Percentiles rank a stretch among this genome's conserved stretches.
Evolutionary conservation across 37 sponge, comb jelly and placozoan species (phyloP).

Genomic region (Chondrosia reniformis): DNA sequence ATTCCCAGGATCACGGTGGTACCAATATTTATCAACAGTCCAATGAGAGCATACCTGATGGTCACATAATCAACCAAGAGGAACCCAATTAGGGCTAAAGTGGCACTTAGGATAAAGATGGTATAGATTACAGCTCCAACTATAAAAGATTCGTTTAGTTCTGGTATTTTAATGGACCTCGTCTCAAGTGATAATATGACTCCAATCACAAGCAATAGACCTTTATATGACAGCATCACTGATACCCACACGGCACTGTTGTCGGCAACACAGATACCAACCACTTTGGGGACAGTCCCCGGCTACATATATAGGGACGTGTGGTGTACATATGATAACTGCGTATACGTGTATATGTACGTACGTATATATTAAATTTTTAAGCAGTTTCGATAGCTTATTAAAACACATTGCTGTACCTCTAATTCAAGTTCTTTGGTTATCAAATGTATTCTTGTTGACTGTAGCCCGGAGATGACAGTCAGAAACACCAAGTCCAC

Average conservation of each 20-base stretch:
- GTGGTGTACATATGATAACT: background rate
- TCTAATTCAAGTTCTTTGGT: slow-evolving; percentile 12
- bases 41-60: slow-evolving; percentile 36
- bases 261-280: slow-evolving; percentile 12
- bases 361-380: background rate
- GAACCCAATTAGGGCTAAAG: slow-evolving; percentile 37
- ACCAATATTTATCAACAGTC: slow-evolving; percentile 38
- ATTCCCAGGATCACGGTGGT: slow-evolving; percentile 39
- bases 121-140: slow-evolving; percentile 52
- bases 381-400: background rate
- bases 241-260: slow-evolving; percentile 14
- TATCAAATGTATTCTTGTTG: slow-evolving; percentile 25
- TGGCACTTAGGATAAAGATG: slow-evolving; percentile 37
- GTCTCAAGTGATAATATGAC: slow-evolving; percentile 60
- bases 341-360: background rate
- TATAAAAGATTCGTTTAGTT: slow-evolving; percentile 53
- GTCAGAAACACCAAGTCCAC: slow-evolving; percentile 37
- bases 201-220: slow-evolving; percentile 43
- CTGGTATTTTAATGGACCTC: slow-evolving; percentile 36
- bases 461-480: slow-evolving; percentile 28
- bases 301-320: background rate
- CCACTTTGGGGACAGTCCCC: slow-evolving; percentile 18
- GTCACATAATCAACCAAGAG: slow-evolving; percentile 23
- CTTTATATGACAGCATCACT: slow-evolving; percentile 53
- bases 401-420: slow-evolving; percentile 9